Evolutionary conservation across 2,888 invertebrate genomes (phyloP), one percentile per base, ranked within the genome.

Genomic region (Hetaerina titia): DNA sequence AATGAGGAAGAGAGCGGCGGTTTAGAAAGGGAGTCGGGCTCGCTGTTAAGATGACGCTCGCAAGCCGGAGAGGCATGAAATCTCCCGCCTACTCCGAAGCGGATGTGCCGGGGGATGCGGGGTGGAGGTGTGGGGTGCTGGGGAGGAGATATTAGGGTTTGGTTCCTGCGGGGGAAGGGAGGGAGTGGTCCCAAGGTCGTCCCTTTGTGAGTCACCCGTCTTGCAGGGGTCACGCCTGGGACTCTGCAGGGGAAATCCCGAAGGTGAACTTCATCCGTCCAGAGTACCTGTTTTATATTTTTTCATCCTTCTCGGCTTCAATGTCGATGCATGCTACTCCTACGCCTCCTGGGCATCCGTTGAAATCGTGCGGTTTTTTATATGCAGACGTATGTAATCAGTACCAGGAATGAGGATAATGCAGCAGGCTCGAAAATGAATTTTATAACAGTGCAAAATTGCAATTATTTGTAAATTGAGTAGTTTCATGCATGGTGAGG

Each of bases 21-120:
- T 81, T 81, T 81, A 81, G 81, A 81, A 81, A 81, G 81, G 81
- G 81, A 31, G 81, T 81, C 22, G 81, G 74, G 81, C 13, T 17
- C n/a, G 69, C 19, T 11, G 31, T 19, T 31, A 81, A 69, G 69
- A 69, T 69, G 69, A 69, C 69, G 69, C 69, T n/a, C 69, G n/a
- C 8, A n/a, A 9, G 69, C 22, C 45, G 45, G n/a, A 69, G 19
- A 63, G 63, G 63, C 63, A 19, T 63, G 63, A 63, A 63, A 63
- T 63, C 19, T 31, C 31, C 7, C 69, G 13, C 11, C 81, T 69
- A 5, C 69, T 81, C 81, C 31, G 8, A n/a, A n/a, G 13, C 31
- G 81, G 81, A 81, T 81, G 81, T 81, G 31, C 31, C n/a, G 31
- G 45, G 31, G 31, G 31, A 81, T 6, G 25, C 7, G 11, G 8